Percentiles rank a stretch among this genome's conserved stretches.
These are phyloP conservation scores for Macrobrachium rosenbergii DNA, from an alignment of 1,140 invertebrate species.

Conservation along the genomic window DNA sequence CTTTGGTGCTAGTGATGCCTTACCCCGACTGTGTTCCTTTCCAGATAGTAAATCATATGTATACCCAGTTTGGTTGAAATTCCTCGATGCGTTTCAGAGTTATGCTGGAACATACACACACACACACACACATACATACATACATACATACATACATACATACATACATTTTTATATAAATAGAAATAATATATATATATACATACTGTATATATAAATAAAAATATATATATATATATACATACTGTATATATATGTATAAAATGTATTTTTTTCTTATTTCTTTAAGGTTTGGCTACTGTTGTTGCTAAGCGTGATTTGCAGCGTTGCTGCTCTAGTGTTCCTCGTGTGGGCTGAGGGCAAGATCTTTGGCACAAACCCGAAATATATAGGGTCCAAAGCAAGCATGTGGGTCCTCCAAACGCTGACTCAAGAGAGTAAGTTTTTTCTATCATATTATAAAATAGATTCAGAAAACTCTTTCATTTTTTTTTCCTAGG, in stretches of 20 bases:
- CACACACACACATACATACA: conserved; percentile 39
- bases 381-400: not conserved
- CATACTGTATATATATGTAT: not conserved
- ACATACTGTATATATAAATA: no score
- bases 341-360: conserved; percentile 28
- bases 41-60: no score
- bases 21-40: no score
- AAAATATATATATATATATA: conserved; percentile 36
- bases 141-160: conserved; percentile 39
- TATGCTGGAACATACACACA: conserved; percentile 42
- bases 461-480: no score
- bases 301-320: not conserved
- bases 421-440: conserved; percentile 28
- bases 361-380: not conserved
- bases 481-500: no score
- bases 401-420: conserved; percentile 18
- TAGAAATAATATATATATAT: not conserved
- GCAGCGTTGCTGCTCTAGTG: not conserved
- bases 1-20: no score
- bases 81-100: no score
- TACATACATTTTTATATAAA: conserved; percentile 31
- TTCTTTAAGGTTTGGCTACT: conserved; percentile 38
- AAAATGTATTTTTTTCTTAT: not conserved
- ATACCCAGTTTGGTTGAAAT: no score
- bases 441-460: not conserved